A percentile compares a stretch with the other conserved stretches of the same genome.
Conservation (phyloP, 2,113 vertebrate species). For the Myocastor coypus region DNA sequence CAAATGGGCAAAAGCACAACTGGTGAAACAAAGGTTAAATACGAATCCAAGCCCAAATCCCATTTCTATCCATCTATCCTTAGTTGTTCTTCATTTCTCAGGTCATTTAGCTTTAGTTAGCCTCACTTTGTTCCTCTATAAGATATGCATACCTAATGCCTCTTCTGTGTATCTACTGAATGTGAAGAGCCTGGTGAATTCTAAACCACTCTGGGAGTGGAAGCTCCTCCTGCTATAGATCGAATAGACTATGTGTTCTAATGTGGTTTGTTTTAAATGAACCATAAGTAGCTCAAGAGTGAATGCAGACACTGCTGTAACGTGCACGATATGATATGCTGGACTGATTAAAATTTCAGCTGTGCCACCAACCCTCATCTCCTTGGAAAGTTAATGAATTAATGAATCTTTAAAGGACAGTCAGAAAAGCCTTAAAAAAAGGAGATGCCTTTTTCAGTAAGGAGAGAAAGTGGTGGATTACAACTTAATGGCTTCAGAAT, state of each 20-base stretch:
- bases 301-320: slow-evolving; percentile 85
- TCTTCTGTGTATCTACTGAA: neutral
- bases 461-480: slow-evolving; percentile 91
- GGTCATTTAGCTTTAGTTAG: neutral
- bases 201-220: neutral
- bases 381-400: slow-evolving; percentile 94
- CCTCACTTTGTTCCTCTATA: neutral
- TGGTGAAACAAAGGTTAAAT: slow-evolving; percentile 72
- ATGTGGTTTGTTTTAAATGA: slow-evolving; percentile 87
- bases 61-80: slow-evolving; percentile 69
- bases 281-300: slow-evolving; percentile 83
- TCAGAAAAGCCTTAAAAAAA: slow-evolving; percentile 88
- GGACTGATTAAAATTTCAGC: slow-evolving; percentile 89
- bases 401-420: slow-evolving; percentile 93
- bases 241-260: slow-evolving; percentile 84
- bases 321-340: slow-evolving; percentile 85
- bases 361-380: slow-evolving; percentile 84
- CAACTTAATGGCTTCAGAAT: slow-evolving; percentile 92
- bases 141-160: neutral
- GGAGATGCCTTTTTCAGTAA: slow-evolving; percentile 89
- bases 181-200: neutral
- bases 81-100: neutral
- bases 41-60: slow-evolving; percentile 83
- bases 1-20: slow-evolving; percentile 71
- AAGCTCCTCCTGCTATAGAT: slow-evolving; percentile 74